Conservation (phyloP, 2,888 invertebrate species). For the Leistus spinibarbis region DNA sequence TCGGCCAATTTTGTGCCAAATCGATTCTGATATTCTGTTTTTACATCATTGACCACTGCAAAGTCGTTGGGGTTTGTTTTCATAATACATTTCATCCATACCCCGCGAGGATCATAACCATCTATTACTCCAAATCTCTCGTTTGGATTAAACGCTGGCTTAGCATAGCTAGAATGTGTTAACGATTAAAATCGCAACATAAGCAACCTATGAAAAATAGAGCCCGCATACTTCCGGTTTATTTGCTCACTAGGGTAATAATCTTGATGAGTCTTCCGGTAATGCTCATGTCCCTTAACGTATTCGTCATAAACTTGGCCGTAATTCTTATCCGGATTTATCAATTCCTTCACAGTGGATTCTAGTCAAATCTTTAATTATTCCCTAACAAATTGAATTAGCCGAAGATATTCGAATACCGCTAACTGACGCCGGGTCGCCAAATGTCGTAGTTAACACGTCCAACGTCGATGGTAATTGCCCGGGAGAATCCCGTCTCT, state of each 20-base stretch:
- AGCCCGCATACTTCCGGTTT: neutral
- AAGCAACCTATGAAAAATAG: neutral
- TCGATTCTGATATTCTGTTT: slow-evolving; percentile 56
- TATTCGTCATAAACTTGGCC: slow-evolving; percentile 54
- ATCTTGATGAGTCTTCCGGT: slow-evolving; percentile 58
- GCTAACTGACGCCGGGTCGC: slow-evolving; percentile 47
- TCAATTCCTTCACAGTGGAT: slow-evolving; percentile 50
- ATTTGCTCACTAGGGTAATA: slow-evolving; percentile 57
- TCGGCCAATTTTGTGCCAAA: slow-evolving; percentile 56
- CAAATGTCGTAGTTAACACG: slow-evolving; percentile 55
- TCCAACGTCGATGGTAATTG: slow-evolving; percentile 57
- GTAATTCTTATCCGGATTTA: slow-evolving; percentile 55
- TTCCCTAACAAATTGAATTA: slow-evolving; percentile 5
- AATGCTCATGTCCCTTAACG: slow-evolving; percentile 56
- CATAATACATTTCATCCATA: slow-evolving; percentile 57
- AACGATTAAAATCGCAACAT: neutral
- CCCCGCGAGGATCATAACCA: slow-evolving; percentile 59
- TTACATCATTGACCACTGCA: slow-evolving; percentile 49
- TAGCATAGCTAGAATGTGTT: slow-evolving; percentile 47
- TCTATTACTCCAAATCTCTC: slow-evolving; percentile 59
- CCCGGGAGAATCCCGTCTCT: slow-evolving; percentile 54
- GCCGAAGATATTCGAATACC: slow-evolving; percentile 28
- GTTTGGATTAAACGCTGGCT: slow-evolving; percentile 57
- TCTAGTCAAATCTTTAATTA: slow-evolving; percentile 45
- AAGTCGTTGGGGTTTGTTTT: slow-evolving; percentile 49